A percentile compares a stretch with the other conserved stretches of the same genome.
Conservation (phyloP, 2,113 vertebrate genomes). For the Vidua macroura region DNA sequence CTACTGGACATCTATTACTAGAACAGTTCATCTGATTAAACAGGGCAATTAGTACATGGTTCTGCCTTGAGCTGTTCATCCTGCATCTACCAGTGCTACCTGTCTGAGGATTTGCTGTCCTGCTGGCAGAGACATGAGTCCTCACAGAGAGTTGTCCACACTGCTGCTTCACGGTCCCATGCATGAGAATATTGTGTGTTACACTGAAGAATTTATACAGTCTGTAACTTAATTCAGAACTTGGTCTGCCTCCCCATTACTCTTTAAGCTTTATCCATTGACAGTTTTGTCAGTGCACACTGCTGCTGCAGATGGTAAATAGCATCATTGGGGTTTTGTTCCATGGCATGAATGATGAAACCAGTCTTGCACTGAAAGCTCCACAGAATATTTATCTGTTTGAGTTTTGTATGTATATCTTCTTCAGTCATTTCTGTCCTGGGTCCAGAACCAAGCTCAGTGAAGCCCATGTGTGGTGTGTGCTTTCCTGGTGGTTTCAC, state of each 20-base stretch:
- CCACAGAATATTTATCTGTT: neutral
- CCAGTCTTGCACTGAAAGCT: neutral
- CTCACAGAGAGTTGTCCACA: neutral
- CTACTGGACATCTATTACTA: neutral
- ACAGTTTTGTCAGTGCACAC: neutral
- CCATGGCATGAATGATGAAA: neutral
- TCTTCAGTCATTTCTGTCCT: neutral
- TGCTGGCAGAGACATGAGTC: neutral
- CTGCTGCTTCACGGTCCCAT: neutral
- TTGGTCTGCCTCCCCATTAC: neutral
- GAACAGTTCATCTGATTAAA: neutral
- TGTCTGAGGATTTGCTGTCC: neutral
- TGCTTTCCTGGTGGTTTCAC: neutral
- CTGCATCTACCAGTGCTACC: neutral
- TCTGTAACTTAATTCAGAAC: neutral
- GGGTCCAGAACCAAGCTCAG: neutral
- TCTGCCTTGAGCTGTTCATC: neutral
- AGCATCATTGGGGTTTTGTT: neutral
- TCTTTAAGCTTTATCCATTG: neutral
- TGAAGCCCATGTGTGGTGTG: neutral
- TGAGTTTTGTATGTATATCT: neutral
- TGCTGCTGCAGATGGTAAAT: neutral
- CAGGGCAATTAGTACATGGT: neutral
- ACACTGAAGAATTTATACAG: fast-evolving
- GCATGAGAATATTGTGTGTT: neutral